Evolutionary conservation across 35 echinoderm and acorn worm genomes (phyloP).

Genomic region (Lytechinus variegatus): DNA sequence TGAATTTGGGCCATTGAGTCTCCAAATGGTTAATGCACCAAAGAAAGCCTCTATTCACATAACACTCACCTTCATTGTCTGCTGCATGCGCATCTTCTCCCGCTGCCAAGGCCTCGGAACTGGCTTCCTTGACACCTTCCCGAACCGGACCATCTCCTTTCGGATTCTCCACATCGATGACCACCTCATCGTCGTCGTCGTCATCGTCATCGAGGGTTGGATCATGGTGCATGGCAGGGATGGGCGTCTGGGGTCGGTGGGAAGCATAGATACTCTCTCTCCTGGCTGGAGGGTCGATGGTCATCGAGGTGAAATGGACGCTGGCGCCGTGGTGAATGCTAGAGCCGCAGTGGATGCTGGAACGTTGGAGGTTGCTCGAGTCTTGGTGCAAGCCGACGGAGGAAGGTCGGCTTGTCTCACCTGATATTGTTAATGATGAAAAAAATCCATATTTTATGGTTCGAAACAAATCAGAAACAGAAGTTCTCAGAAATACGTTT

Average conservation of each 20-base stretch:
- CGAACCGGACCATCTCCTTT: neutral
- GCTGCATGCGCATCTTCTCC: neutral
- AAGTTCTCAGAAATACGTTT: too few relatives aligned
- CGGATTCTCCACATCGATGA: neutral
- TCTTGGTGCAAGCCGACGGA: neutral
- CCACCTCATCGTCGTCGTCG: neutral
- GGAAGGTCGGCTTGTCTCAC: neutral
- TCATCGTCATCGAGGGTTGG: neutral
- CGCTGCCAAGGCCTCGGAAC: neutral
- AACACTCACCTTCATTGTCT: too few relatives aligned
- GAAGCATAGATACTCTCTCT: constrained; percentile 26
- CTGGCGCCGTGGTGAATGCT: neutral
- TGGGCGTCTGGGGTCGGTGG: neutral
- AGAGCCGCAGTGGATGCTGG: neutral
- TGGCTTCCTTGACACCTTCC: neutral
- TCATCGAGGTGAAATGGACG: neutral
- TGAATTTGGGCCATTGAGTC: too few relatives aligned
- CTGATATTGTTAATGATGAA: neutral
- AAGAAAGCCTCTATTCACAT: too few relatives aligned
- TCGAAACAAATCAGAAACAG: too few relatives aligned
- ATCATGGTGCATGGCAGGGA: neutral
- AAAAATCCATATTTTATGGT: too few relatives aligned
- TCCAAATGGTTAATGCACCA: too few relatives aligned
- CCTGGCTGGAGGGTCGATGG: neutral
- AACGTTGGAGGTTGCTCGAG: too few relatives aligned